Evolutionary conservation across 2,113 vertebrate genomes (phyloP), one percentile per base, ranked within the genome.

Genomic region (Piaya cayana): DNA sequence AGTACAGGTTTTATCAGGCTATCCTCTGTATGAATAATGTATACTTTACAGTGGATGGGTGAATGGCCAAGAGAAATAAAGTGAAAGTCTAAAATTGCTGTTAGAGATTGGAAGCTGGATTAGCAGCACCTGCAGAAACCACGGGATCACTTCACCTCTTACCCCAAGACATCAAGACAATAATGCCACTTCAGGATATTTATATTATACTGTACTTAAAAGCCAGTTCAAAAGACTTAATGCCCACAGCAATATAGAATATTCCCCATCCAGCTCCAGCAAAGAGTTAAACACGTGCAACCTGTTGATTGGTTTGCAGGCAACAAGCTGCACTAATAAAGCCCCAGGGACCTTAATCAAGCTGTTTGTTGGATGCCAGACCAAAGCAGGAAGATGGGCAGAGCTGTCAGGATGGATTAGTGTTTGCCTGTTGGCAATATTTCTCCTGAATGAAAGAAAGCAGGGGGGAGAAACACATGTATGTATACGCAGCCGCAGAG

Each of bases 371-470:
- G 87, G 79, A 96, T 93, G 85, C 88, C 90, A 95, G 86, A 72
- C 72, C 88, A 81, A 88, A 84, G 93, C 92, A 92, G 95, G 84
- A 84, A 96, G 90, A 94, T 83, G 85, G 92, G 95, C 92, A 96
- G 93, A 94, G 88, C 95, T 96, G 94, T 96, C 95, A 91, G 92
- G 77, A 94, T 90, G 72, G 55, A 96, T 97, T 96, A 95, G 84
- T 1, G 34, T 92, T 96, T 95, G 83, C 86, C 86, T 71, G 82
- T 76, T 90, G 78, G 85, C 89, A 94, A 26, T 62, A 2, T 68
- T 50, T 88, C 83, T 90, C 84, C 83, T 91, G 65, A 91, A 91
- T 90, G 88, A 88, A 69, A 91, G 39, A 9, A 60, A 20, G 50
- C 13, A 23, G 25, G 60, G 58, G 45, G 39, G 45, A 52, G 53